Base-by-base conservation (phyloP, 2,888 invertebrate species). In the Stenolophus ochropezus region DNA sequence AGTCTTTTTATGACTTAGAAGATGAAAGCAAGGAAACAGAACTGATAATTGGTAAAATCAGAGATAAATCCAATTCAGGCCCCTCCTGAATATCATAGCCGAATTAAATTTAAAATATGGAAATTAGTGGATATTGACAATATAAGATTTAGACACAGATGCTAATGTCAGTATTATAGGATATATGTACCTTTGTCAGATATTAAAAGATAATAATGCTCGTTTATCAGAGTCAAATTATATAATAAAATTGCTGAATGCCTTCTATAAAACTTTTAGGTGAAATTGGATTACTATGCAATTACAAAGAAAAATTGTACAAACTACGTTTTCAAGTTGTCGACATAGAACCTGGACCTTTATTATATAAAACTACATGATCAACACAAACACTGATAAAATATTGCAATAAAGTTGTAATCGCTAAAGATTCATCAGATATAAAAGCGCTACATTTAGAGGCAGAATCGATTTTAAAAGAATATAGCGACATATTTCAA, bases 401-500 rank as follows among this genome's bases (percentile, higher is more conserved):
- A 25, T 69, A 25, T 14, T 69, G 69, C n/a, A 69, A 69, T 27
- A 14, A 27, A 69, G 69, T 69, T 4, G 25, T 23, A 21, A 27
- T 69, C 23, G 2, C 69, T 21, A 27, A 25, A 53, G 20, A 27
- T 14, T 49, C 49, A 11, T 49, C 14, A 49, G 47, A 42, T 14
- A 56, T 16, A 18, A 23, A 23, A 51, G 18, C 4, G 1, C 47
- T 8, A 27, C 18, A 27, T 3, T 23, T 5, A 61, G 61, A 20
- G 74, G 56, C 56, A 11, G 33, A 23, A 33, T 20, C 51, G 25
- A 58, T 82, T 21, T 20, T 82, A 49, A 51, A 82, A 77, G 51
- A 61, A 21, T 81, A 18, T 16, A 21, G 18, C 23, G 58, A 81
- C 5, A 14, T 74, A 42, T 81, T 81, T 75, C 14, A 51, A 53